Conservation (phyloP, 2,797 vertebrate species). For the Melanotaenia boesemani region DNA sequence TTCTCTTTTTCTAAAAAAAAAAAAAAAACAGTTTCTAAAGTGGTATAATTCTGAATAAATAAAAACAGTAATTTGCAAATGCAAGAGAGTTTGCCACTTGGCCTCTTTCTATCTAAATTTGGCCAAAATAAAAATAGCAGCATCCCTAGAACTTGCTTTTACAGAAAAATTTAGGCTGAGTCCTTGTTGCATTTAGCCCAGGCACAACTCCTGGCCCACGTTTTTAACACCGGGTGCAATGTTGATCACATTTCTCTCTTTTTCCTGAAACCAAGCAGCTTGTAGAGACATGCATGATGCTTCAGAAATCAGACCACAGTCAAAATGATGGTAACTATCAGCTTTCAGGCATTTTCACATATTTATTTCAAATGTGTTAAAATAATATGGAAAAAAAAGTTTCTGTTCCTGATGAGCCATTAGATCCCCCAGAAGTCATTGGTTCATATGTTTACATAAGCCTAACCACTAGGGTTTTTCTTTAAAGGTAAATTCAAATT, state of each 20-base stretch:
- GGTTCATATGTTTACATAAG: no score
- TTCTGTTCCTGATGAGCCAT: background rate
- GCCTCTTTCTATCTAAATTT: background rate
- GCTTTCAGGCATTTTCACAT: background rate
- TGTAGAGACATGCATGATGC: background rate
- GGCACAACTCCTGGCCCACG: no score
- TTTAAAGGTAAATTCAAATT: no score
- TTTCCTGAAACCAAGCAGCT: background rate
- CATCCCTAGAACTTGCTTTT: background rate
- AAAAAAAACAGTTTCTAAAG: background rate
- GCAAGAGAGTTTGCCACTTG: background rate
- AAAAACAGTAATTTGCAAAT: background rate
- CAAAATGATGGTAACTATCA: background rate
- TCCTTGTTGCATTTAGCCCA: background rate
- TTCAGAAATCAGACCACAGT: background rate
- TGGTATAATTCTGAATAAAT: background rate
- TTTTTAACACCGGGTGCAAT: background rate
- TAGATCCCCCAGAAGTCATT: background rate
- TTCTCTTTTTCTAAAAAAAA: background rate
- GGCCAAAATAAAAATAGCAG: background rate
- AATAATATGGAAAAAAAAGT: background rate
- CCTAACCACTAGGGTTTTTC: background rate
- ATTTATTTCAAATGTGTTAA: background rate
- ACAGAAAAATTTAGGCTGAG: background rate
- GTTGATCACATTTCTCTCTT: background rate